These are phyloP conservation scores for Epicauta chinensis DNA, from an alignment of 1,140 invertebrate species.

Conservation along the genomic window DNA sequence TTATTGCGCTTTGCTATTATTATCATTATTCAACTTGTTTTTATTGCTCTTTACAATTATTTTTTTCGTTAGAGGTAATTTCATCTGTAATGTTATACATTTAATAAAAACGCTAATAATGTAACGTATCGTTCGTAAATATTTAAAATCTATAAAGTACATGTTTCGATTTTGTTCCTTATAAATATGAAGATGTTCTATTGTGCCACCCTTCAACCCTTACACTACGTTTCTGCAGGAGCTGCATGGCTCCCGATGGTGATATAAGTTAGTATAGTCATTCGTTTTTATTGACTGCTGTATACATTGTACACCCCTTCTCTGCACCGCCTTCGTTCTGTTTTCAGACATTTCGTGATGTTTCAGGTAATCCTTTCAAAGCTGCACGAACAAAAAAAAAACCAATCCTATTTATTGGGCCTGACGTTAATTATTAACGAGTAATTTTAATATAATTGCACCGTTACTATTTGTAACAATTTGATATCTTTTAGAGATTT, in stretches of 20 bases:
- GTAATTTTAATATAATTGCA: too few species aligned
- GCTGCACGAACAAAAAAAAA: neutral
- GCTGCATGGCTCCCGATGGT: slow-evolving; percentile 20
- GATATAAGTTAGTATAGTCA: slow-evolving; percentile 27
- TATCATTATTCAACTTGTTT: slow-evolving; percentile 15
- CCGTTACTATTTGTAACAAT: too few species aligned
- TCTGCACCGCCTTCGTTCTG: too few species aligned
- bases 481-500: slow-evolving; percentile 13
- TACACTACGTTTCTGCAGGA: slow-evolving; percentile 23
- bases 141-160: too few species aligned
- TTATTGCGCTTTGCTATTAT: slow-evolving; percentile 21
- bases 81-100: slow-evolving; percentile 11
- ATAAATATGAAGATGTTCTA: too few species aligned
- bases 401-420: neutral
- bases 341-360: too few species aligned
- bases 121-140: too few species aligned
- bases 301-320: slow-evolving; percentile 21
- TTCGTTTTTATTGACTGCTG: slow-evolving; percentile 32
- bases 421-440: too few species aligned
- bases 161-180: too few species aligned
- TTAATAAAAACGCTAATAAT: slow-evolving; percentile 17
- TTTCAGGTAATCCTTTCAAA: too few species aligned
- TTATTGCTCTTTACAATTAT: slow-evolving; percentile 11
- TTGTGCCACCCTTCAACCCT: too few species aligned
- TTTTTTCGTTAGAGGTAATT: slow-evolving; percentile 14